phyloP scores from a whole-genome alignment of 2,113 vertebrate species.

The Tragelaphus strepsiceros region DNA sequence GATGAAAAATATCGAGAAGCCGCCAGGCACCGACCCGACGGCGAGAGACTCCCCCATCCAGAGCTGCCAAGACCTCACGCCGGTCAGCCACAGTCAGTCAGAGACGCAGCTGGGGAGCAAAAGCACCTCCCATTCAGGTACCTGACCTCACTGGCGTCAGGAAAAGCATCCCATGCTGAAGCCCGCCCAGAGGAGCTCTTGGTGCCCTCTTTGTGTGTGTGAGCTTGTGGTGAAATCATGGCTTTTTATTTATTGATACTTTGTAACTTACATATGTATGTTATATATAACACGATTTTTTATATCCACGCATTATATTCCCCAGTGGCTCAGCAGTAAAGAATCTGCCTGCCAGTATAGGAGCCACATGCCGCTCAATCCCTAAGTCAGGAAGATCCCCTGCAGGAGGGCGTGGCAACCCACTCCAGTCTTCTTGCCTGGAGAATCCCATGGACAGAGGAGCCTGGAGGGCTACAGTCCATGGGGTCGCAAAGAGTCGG shows the following conservation, averaged over 20 bases:
- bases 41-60: constrained; percentile 87
- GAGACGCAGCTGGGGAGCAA: constrained; percentile 94
- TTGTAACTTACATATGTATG: not conserved
- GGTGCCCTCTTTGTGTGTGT: not conserved
- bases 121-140: constrained; percentile 91
- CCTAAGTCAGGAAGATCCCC: not conserved
- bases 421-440: not conserved
- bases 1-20: constrained; percentile 96
- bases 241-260: not conserved
- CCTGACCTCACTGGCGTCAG: not conserved
- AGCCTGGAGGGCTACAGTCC: not conserved
- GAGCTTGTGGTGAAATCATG: not conserved
- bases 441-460: too few species aligned
- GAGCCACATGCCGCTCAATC: fast-evolving
- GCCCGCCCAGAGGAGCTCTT: not conserved
- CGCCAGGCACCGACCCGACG: constrained; percentile 81
- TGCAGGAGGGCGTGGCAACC: not conserved
- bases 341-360: not conserved
- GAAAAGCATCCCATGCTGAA: not conserved
- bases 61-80: constrained; percentile 90
- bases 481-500: not conserved
- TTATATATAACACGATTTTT: not conserved
- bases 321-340: not conserved
- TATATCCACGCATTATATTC: not conserved
- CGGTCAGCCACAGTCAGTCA: constrained; percentile 92